phyloP scores from a whole-genome alignment of 2,113 vertebrate genomes.

The Myrmecophaga tridactyla region DNA sequence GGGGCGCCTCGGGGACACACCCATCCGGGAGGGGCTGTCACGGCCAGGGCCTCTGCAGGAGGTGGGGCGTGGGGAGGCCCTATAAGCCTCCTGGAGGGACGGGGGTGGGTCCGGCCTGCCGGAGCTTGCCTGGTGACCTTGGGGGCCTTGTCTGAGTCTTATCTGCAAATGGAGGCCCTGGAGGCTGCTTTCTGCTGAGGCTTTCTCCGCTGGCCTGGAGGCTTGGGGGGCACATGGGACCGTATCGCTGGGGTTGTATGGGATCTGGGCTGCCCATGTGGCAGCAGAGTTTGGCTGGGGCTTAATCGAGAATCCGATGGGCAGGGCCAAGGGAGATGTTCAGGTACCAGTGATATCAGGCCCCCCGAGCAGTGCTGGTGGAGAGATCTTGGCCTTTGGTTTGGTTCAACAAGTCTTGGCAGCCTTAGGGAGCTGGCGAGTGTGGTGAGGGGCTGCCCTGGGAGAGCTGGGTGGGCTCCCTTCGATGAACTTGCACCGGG shows the following conservation, averaged over 20 bases:
- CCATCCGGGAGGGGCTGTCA: constrained; percentile 47
- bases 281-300: background rate
- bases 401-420: background rate
- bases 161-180: background rate
- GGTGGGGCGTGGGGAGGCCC: background rate
- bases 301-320: background rate
- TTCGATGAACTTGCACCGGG: background rate
- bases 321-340: background rate
- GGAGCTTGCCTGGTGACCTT: background rate
- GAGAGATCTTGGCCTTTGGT: background rate
- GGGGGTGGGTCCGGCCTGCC: background rate
- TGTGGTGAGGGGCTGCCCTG: background rate
- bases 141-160: background rate
- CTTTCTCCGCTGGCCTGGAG: background rate
- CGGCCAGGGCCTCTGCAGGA: background rate
- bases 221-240: background rate
- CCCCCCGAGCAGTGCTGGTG: background rate
- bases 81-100: background rate
- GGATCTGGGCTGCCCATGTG: background rate
- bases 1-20: constrained; percentile 51
- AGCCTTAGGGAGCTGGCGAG: background rate
- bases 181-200: background rate
- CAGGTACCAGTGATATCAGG: background rate
- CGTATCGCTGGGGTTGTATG: background rate
- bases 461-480: background rate